phyloP scores from a whole-genome alignment of 2,888 invertebrate genomes.

The Panzeria rudis region DNA sequence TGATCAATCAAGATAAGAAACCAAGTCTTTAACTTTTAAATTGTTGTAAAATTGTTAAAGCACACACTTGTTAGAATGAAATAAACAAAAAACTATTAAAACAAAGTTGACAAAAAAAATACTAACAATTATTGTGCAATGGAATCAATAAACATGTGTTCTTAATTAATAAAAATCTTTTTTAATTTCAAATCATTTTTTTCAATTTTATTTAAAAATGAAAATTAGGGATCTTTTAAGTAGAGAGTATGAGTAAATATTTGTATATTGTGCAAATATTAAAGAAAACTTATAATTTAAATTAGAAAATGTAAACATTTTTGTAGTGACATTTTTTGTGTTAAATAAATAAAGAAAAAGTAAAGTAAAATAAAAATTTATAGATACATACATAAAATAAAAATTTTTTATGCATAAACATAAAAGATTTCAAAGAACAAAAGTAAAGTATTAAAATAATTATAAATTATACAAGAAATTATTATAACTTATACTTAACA shows the following conservation, averaged over 20 bases:
- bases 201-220: conserved; percentile 27
- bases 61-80: no score
- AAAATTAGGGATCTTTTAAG: conserved; percentile 59
- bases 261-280: conserved; percentile 20
- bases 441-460: conserved; percentile 28
- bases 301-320: conserved; percentile 14
- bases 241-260: conserved; percentile 31
- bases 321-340: conserved; percentile 54
- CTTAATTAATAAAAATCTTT: conserved; percentile 77
- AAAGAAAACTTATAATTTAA: neutral
- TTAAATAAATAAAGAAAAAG: conserved; percentile 40
- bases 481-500: neutral
- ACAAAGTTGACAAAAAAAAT: no score
- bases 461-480: conserved; percentile 19
- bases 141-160: conserved; percentile 79
- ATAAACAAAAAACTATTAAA: no score
- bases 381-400: neutral
- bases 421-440: conserved; percentile 13
- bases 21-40: neutral
- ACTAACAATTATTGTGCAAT: no score
- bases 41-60: no score
- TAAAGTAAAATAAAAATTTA: neutral
- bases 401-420: conserved; percentile 22
- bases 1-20: no score
- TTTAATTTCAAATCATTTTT: conserved; percentile 32